These are phyloP conservation scores for Ormia ochracea DNA, from an alignment of 2,888 invertebrate genomes.

Conservation along the genomic window DNA sequence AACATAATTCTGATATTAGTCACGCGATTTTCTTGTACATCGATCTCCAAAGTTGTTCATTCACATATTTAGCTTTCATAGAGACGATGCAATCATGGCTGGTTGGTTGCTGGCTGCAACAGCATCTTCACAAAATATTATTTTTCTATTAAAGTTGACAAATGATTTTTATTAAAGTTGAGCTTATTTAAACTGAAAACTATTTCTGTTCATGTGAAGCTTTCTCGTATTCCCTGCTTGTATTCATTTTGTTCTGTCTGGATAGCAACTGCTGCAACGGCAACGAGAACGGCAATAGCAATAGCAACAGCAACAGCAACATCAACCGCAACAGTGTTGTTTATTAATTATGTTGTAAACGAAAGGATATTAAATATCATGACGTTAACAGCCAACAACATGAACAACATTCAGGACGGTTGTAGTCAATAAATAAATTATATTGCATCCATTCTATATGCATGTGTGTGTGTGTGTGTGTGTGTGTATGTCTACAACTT, in stretches of 20 bases:
- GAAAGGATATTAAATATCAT: constrained; percentile 62
- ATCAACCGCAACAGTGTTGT: constrained; percentile 23
- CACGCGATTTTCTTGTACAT: constrained; percentile 61
- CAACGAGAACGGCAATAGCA: not conserved
- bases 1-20: constrained; percentile 57
- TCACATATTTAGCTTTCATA: constrained; percentile 2
- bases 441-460: not conserved
- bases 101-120: not conserved
- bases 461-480: constrained; percentile 8
- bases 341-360: constrained; percentile 62
- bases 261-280: not conserved
- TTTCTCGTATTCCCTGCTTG: constrained; percentile 20
- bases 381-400: constrained; percentile 57
- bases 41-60: constrained; percentile 34
- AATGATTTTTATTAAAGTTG: constrained; percentile 63
- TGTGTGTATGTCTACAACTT: not conserved
- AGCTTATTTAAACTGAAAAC: constrained; percentile 62
- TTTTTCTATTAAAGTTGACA: constrained; percentile 59
- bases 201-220: constrained; percentile 39
- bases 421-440: constrained; percentile 52
- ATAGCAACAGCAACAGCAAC: not conserved
- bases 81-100: not conserved
- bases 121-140: not conserved
- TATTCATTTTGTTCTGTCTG: not conserved
- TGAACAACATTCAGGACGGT: constrained; percentile 49